Percentiles rank a stretch among this genome's conserved stretches.
These are phyloP conservation scores for Oedothorax gibbosus DNA, from an alignment of 1,140 invertebrate genomes.

Conservation along the genomic window DNA sequence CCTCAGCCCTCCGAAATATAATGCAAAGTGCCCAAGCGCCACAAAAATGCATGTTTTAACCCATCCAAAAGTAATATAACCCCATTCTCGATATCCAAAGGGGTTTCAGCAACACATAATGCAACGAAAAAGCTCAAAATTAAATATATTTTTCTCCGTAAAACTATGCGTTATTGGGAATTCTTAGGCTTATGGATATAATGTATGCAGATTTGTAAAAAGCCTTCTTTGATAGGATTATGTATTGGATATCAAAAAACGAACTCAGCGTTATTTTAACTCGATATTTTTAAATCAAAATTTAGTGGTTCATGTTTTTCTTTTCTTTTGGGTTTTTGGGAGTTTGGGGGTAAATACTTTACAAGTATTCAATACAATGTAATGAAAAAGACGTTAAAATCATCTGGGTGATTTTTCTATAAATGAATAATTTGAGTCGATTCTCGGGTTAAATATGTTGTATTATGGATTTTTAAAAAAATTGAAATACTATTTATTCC, in stretches of 20 bases:
- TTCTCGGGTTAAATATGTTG: too few relatives aligned
- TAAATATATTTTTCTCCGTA: conserved; percentile 33
- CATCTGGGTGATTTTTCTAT: too few relatives aligned
- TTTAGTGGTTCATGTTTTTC: too few relatives aligned
- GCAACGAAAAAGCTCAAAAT: conserved; percentile 27
- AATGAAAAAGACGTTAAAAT: too few relatives aligned
- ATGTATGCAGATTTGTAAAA: conserved; percentile 58
- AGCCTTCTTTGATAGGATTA: conserved; percentile 36
- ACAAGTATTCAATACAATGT: too few relatives aligned
- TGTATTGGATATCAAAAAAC: not conserved
- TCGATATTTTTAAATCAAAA: too few relatives aligned
- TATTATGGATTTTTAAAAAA: too few relatives aligned
- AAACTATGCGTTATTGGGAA: conserved; percentile 18
- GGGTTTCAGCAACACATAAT: not conserved
- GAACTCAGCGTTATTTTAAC: too few relatives aligned
- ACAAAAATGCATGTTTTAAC: conserved; percentile 11
- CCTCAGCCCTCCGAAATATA: conserved; percentile 17
- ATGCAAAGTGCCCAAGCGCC: conserved; percentile 4
- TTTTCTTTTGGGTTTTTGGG: too few relatives aligned
- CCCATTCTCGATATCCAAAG: not conserved
- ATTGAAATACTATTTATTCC: too few relatives aligned
- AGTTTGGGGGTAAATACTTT: too few relatives aligned
- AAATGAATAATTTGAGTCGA: too few relatives aligned
- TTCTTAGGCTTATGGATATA: conserved; percentile 11
- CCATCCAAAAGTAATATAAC: conserved; percentile 23